These are phyloP conservation scores for Ammodytes marinus DNA, from an alignment of 2,113 vertebrate species.

Conservation along the genomic window DNA sequence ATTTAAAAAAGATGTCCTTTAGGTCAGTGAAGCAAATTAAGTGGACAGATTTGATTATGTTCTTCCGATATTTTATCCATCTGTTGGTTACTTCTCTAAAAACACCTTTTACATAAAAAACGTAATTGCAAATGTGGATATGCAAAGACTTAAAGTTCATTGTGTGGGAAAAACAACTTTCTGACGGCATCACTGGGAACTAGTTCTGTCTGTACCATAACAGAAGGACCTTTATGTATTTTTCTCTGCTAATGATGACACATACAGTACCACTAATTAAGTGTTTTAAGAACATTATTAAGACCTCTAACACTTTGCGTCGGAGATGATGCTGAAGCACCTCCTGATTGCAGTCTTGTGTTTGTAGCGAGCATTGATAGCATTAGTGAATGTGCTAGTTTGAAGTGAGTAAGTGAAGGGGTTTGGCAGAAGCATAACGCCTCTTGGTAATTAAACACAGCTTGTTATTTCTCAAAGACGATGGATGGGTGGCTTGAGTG, in stretches of 20 bases:
- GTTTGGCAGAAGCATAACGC: conserved; percentile 59
- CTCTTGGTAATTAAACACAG: conserved; percentile 69
- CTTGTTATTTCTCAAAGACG: conserved; percentile 68
- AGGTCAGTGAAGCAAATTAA: conserved; percentile 9
- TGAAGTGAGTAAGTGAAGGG: conserved; percentile 20
- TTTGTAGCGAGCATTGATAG: conserved; percentile 39
- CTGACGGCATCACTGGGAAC: neutral
- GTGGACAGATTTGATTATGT: conserved; percentile 2
- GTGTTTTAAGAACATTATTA: neutral
- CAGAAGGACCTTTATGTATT: neutral
- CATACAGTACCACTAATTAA: conserved; percentile 27
- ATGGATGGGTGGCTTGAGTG: conserved; percentile 57
- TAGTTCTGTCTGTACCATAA: conserved; percentile 3
- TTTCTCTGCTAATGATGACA: conserved; percentile 7
- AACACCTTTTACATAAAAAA: neutral
- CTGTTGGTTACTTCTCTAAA: neutral
- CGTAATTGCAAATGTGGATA: neutral
- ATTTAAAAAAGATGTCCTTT: conserved; percentile 23
- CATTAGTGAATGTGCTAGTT: conserved; percentile 26
- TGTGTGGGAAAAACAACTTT: conserved; percentile 10
- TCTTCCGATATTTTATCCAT: neutral
- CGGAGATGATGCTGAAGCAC: neutral
- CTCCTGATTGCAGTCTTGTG: conserved; percentile 29
- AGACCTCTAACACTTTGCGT: neutral
- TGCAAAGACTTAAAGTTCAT: conserved; percentile 5